Evolutionary conservation across 2,797 vertebrate genomes (phyloP).

Genomic region (Sebastes minor): DNA sequence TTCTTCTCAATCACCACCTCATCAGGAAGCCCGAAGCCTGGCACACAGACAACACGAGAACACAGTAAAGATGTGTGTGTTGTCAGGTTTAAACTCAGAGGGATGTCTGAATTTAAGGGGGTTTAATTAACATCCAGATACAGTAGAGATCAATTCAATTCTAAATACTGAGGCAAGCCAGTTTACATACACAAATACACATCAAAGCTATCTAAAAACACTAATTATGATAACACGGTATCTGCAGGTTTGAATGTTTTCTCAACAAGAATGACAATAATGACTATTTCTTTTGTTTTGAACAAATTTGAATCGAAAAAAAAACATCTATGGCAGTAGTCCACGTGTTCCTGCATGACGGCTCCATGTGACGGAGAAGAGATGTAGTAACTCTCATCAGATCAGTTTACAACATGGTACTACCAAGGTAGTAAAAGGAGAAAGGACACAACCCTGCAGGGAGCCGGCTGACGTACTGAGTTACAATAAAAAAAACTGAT

Average conservation of each 20-base stretch:
- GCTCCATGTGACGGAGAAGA: background rate
- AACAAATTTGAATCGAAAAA: background rate
- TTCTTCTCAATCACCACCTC: slow-evolving; percentile 94
- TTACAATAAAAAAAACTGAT: background rate
- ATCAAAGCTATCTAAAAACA: background rate
- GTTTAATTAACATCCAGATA: background rate
- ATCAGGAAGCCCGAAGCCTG: slow-evolving; percentile 93
- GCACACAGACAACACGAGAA: background rate
- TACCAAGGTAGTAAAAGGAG: background rate
- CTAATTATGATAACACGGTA: background rate
- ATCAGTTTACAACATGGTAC: background rate
- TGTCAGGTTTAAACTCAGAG: background rate
- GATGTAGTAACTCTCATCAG: background rate
- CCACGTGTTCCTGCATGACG: background rate
- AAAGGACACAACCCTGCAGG: background rate
- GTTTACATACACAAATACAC: background rate
- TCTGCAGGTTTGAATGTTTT: background rate
- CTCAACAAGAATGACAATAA: background rate
- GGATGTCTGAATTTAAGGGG: background rate
- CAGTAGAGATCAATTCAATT: background rate
- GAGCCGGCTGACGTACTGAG: background rate
- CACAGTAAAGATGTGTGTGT: background rate
- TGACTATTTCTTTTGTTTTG: background rate
- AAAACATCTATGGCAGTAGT: background rate
- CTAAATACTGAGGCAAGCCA: too few species aligned